A percentile compares a stretch with the other conserved stretches of the same genome.
These are phyloP conservation scores for Pelusios castaneus DNA, from an alignment of 2,113 vertebrate genomes.

Conservation along the genomic window DNA sequence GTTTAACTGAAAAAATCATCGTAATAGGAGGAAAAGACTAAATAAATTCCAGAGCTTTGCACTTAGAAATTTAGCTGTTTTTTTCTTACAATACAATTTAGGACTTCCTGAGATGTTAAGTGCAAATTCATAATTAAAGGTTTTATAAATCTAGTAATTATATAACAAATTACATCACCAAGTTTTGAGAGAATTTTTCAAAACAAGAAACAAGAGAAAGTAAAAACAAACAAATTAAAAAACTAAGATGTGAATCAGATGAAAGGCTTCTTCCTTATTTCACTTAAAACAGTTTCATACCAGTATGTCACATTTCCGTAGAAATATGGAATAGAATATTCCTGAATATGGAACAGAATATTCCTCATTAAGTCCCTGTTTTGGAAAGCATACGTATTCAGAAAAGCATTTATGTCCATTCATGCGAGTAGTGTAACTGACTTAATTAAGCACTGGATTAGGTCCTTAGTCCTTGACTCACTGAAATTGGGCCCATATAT, in stretches of 20 bases:
- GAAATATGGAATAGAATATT: no score
- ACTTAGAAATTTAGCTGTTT: not conserved
- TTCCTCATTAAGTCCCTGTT: not conserved
- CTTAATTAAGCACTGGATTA: not conserved
- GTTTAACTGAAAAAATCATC: slow-evolving; percentile 3
- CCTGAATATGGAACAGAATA: no score
- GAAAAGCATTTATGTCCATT: not conserved
- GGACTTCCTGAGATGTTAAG: not conserved
- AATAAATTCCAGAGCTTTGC: not conserved
- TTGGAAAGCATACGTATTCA: not conserved
- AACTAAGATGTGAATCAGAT: not conserved
- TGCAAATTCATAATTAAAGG: not conserved
- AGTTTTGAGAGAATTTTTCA: not conserved
- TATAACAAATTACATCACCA: not conserved
- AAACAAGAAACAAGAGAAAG: not conserved
- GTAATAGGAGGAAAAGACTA: not conserved
- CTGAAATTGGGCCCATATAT: not conserved
- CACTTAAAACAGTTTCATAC: not conserved
- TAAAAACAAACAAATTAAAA: not conserved
- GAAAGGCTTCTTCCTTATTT: not conserved
- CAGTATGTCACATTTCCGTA: not conserved
- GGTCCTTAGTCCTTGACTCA: not conserved
- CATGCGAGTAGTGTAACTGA: not conserved
- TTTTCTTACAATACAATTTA: not conserved
- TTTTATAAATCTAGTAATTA: not conserved